Evolutionary conservation across 2,888 invertebrate species (phyloP), one percentile per base, ranked within the genome.

Genomic region (Cheiracanthium punctorium): DNA sequence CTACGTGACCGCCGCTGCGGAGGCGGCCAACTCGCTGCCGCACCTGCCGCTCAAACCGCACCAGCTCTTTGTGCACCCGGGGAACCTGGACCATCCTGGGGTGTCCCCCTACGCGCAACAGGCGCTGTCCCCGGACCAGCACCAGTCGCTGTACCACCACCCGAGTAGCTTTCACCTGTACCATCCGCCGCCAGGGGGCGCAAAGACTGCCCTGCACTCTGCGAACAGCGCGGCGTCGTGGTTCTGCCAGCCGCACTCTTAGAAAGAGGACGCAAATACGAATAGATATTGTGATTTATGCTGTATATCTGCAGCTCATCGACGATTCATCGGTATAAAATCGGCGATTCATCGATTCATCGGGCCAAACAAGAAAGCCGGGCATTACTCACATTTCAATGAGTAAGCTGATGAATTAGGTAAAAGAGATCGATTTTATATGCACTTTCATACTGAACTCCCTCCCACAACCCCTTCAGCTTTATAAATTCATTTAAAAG

Each of bases 21-120:
- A n/a, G n/a, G 84, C 77, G 92, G 93, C 94, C 89, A 93, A 93
- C 90, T 94, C 93, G 7, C 93, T 94, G 12, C 94, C 94, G 89
- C 94, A 95, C 32, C 92, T 97, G 90, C 97, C 97, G 30, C 93
- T 97, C 82, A 97, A 97, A 91, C 97, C 97, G 30, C 97, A 97
- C 32, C 97, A 97, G 91, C 96, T 96, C 70, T 97, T 95, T 33
- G 93, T 93, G 87, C 93, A 93, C 90, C 88, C 89, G 0, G 79
- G 85, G 1, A 76, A 80, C 48, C 30, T 86, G 96, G 91, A 96
- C 96, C 92, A 94, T 96, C 82, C 82, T 4, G 96, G 96, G 91
- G 29, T 33, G n/a, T 43, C 80, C 0, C 65, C 80, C 0, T 76
- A 76, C 41, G 75, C 94, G 30, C 94, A 88, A 96, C 95, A 91